phyloP scores from a whole-genome alignment of 2,797 vertebrate species.

The Cyprinodon diabolis region DNA sequence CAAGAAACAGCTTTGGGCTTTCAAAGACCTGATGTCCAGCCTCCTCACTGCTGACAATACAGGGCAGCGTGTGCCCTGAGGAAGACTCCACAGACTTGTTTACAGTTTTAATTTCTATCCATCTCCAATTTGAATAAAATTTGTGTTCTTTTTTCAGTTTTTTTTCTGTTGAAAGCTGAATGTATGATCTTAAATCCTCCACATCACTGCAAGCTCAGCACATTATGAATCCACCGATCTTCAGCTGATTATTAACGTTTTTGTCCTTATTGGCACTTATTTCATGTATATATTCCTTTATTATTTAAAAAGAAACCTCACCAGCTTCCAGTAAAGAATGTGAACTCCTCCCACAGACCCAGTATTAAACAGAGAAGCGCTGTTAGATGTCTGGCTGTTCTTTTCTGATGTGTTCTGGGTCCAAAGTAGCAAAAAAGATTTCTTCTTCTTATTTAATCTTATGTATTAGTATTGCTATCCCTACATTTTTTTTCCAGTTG shows the following conservation, averaged over 20 bases:
- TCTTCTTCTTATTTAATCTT: conserved; percentile 24
- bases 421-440: conserved; percentile 45
- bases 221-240: background rate
- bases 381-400: conserved; percentile 28
- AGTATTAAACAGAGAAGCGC: conserved; percentile 20
- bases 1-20: conserved; percentile 28
- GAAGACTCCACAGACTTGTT: background rate
- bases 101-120: background rate
- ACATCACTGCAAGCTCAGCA: background rate
- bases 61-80: conserved; percentile 2
- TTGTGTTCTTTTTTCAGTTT: background rate
- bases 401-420: conserved; percentile 45
- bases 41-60: background rate
- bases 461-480: background rate
- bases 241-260: background rate
- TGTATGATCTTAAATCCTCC: background rate
- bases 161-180: background rate
- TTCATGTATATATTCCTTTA: background rate
- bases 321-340: conserved; percentile 49
- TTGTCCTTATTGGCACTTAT: conserved; percentile 55
- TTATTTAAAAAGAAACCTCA: conserved; percentile 3
- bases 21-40: conserved; percentile 4
- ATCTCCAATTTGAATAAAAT: background rate
- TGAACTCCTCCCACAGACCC: conserved; percentile 48
- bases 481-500: background rate